A percentile compares a stretch with the other conserved stretches of the same genome.
Conservation (phyloP, 2,888 invertebrate genomes). For the Sympetrum striolatum region DNA sequence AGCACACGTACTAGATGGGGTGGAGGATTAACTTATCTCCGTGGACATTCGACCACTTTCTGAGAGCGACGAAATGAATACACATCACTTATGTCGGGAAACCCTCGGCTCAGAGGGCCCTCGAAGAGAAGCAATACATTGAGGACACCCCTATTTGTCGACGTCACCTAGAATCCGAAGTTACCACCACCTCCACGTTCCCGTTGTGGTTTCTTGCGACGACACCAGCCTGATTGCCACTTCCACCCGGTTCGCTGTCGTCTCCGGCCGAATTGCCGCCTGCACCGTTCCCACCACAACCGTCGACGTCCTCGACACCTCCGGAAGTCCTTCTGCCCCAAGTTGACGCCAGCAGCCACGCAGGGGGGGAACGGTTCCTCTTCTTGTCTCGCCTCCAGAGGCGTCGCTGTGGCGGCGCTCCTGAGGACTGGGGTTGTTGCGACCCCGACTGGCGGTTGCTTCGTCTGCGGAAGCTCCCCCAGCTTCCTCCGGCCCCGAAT, state of each 20-base stretch:
- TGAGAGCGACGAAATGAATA: neutral
- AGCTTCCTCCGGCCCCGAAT: neutral
- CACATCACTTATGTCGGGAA: neutral
- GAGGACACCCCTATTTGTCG: constrained; percentile 12
- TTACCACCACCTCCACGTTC: constrained; percentile 22
- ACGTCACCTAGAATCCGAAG: constrained; percentile 38
- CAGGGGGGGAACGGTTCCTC: neutral
- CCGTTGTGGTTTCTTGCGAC: neutral
- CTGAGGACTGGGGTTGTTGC: neutral
- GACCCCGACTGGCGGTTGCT: neutral
- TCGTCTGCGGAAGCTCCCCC: constrained; percentile 5
- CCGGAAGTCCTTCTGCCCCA: constrained; percentile 6
- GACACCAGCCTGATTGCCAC: neutral
- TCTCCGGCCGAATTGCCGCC: constrained; percentile 15
- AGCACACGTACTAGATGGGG: neutral
- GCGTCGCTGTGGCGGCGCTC: neutral
- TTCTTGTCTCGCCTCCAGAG: neutral
- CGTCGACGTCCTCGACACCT: constrained; percentile 1
- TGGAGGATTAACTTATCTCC: neutral
- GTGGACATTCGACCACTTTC: too few species aligned
- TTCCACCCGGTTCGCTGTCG: neutral
- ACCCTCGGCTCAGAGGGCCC: constrained; percentile 9
- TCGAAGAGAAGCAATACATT: constrained; percentile 5
- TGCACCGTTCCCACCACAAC: neutral
- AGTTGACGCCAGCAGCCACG: constrained; percentile 16